These are phyloP conservation scores for Crocodylus rhombifer DNA, from an alignment of 2,797 vertebrate genomes.

Conservation along the genomic window DNA sequence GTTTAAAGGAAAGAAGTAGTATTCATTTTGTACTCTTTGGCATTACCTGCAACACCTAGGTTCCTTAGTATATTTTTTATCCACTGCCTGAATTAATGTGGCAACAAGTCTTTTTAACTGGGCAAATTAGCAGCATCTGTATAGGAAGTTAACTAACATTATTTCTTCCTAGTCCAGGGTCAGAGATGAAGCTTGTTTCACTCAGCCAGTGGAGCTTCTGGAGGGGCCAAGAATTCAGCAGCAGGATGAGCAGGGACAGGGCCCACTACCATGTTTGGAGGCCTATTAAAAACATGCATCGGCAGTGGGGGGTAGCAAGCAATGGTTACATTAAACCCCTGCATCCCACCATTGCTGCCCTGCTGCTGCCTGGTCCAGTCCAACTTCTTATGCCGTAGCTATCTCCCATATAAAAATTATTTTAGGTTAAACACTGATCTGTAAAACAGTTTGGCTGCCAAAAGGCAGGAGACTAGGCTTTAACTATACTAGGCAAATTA, in stretches of 20 bases:
- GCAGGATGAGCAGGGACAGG: no score
- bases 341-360: no score
- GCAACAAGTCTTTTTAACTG: neutral
- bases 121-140: neutral
- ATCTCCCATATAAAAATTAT: neutral
- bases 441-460: neutral
- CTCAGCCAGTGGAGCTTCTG: neutral
- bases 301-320: no score
- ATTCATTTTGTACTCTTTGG: neutral
- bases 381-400: no score
- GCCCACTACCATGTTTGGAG: no score
- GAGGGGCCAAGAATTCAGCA: no score
- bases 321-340: no score
- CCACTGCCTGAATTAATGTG: neutral
- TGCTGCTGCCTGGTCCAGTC: no score
- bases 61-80: neutral
- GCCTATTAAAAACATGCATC: no score
- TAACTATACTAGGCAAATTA: neutral
- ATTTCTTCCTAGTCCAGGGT: no score
- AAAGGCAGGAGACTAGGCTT: neutral
- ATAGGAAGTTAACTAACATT: neutral
- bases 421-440: neutral
- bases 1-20: neutral
- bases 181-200: no score
- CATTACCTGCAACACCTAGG: neutral